phyloP scores from a whole-genome alignment of 2,797 vertebrate genomes.

The Crocidura indochinensis region DNA sequence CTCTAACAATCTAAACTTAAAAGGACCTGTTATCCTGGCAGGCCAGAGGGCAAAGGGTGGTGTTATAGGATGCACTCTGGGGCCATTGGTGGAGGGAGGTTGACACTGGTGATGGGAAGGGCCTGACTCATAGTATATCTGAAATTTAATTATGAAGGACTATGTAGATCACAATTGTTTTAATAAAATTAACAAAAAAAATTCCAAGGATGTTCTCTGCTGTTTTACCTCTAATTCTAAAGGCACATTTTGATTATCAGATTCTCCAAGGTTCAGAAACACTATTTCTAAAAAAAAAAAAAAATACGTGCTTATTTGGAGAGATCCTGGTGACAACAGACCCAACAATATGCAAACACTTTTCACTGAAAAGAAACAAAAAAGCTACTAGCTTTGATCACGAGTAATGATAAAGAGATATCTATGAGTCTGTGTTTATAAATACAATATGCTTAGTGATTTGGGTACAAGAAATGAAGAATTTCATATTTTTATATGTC shows the following conservation, averaged over 20 bases:
- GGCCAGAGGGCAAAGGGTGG: too few species aligned
- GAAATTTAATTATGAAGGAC: too few species aligned
- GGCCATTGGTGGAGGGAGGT: too few species aligned
- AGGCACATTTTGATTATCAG: not conserved
- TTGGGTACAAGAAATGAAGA: not conserved
- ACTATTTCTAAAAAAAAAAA: conserved; percentile 58
- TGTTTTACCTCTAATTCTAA: conserved; percentile 4
- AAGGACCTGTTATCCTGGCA: too few species aligned
- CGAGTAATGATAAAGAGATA: not conserved
- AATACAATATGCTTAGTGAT: not conserved
- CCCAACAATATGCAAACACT: not conserved
- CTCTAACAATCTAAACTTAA: too few species aligned
- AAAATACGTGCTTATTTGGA: not conserved
- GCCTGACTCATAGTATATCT: too few species aligned
- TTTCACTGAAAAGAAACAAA: conserved; percentile 4
- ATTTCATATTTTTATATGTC: not conserved
- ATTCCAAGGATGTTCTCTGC: conserved; percentile 5
- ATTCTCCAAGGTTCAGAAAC: conserved; percentile 5
- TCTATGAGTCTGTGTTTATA: not conserved
- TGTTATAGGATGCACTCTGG: too few species aligned
- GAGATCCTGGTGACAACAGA: not conserved
- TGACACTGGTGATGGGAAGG: too few species aligned
- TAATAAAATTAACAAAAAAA: not conserved
- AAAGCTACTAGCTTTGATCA: not conserved
- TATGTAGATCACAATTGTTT: too few species aligned